phyloP scores from a whole-genome alignment of 2,797 vertebrate genomes.

The Ctenochaetus hawaiiensis region DNA sequence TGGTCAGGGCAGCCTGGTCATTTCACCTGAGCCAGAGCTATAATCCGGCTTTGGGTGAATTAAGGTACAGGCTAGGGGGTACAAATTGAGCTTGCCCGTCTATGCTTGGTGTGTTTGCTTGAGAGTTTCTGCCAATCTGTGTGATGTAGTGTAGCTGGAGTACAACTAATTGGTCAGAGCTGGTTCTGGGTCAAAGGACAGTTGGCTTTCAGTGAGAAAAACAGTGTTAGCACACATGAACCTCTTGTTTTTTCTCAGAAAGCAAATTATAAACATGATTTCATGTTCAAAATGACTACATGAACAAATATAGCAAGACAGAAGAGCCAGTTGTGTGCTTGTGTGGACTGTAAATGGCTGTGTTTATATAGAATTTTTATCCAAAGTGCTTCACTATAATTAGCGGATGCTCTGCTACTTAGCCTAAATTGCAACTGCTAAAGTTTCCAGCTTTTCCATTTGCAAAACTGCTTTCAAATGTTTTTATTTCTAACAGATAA shows the following conservation, averaged over 20 bases:
- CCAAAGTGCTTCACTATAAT: background rate
- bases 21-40: constrained; percentile 43
- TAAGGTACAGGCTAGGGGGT: constrained; percentile 12
- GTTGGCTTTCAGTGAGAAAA: constrained; percentile 7
- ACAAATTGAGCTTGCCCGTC: constrained; percentile 26
- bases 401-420: background rate
- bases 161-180: constrained; percentile 29
- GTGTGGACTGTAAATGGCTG: background rate
- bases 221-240: background rate
- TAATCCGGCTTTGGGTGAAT: constrained; percentile 57
- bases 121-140: constrained; percentile 16
- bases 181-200: constrained; percentile 23
- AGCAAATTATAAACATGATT: background rate
- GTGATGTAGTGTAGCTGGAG: constrained; percentile 30
- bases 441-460: background rate
- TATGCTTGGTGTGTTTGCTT: constrained; percentile 9
- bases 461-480: background rate
- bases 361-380: background rate
- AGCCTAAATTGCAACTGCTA: background rate
- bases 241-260: background rate
- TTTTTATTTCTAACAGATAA: background rate
- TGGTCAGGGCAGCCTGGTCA: constrained; percentile 24
- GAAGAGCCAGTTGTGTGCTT: no score
- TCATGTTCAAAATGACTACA: background rate
- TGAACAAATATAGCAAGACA: background rate